These are phyloP conservation scores for Wiebesia pumilae DNA, from an alignment of 1,140 invertebrate species.

Conservation along the genomic window DNA sequence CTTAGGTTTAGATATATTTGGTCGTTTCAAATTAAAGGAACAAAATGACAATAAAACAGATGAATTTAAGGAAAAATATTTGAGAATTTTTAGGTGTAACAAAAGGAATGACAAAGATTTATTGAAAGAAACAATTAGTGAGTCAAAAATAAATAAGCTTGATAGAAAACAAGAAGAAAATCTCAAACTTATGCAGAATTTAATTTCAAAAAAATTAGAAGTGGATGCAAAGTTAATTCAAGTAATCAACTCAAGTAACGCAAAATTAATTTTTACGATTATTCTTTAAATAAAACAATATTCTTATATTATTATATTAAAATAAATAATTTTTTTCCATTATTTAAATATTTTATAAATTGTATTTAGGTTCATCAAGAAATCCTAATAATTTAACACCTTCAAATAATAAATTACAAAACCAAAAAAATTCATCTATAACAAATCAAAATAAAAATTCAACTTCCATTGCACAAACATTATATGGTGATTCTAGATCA, in stretches of 20 bases:
- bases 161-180: conserved; percentile 61
- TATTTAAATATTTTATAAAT: neutral
- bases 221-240: conserved; percentile 55
- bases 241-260: neutral
- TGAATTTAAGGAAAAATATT: conserved; percentile 66
- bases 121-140: conserved; percentile 62
- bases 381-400: neutral
- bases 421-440: conserved; percentile 16
- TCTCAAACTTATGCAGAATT: conserved; percentile 58
- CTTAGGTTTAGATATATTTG: conserved; percentile 68
- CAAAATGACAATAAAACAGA: conserved; percentile 51
- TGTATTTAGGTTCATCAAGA: conserved; percentile 8
- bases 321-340: neutral
- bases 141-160: conserved; percentile 59
- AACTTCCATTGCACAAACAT: conserved; percentile 53
- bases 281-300: no score
- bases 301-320: neutral
- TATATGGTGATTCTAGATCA: conserved; percentile 62
- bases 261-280: conserved; percentile 15
- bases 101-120: conserved; percentile 62
- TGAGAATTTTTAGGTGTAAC: conserved; percentile 58
- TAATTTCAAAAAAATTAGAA: conserved; percentile 65
- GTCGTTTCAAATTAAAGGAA: conserved; percentile 68
- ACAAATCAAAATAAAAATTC: conserved; percentile 23
- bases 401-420: neutral